Base-by-base conservation (phyloP, 2,888 invertebrate genomes). In the Papilio protenor region DNA sequence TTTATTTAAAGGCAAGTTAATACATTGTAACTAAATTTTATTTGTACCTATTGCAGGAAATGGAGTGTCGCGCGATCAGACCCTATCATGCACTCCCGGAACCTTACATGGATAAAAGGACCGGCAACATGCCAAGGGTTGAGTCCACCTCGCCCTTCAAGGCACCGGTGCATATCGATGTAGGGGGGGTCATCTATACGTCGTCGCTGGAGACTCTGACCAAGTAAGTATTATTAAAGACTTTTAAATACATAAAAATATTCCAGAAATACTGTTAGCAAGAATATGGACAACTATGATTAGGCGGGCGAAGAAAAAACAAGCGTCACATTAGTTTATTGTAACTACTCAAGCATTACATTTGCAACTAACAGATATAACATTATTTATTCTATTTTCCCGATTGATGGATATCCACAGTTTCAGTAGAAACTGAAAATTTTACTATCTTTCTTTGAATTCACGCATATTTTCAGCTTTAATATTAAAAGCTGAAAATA, bases 91-190 rank as follows among this genome's bases (percentile, higher is more conserved):
- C 11, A 1, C 45, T 69, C 0, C 45, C 66, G 5, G 21, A 21
- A 40, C 80, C 84, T 0, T 86, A 85, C 84, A 90, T 91, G 78
- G 96, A 96, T 87, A 97, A 96, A 90, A 97, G 97, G 87, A 97
- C 98, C 85, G 98, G 98, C 52, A 64, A 55, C 52, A 98, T 99
- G 80, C 99, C 99, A 0, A 97, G 98, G 84, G 98, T 99, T 21
- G 99, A 99, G 1, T 97, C 97, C 18, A 98, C 98, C 70, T 98
- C 98, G 55, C 96, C 98, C 79, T 98, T 97, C 91, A 98, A 98
- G 77, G 99, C 99, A 2, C 99, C 99, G 0, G 99, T 99, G 0
- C 99, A 99, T 92, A 99, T 99, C 83, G 99, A 99, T 91, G 99
- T 99, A 75, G 99, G 99, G 10, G 99, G 99, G 55, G 98, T 98